Conservation (phyloP, 2,888 invertebrate genomes). For the Tuberolachnus salignus region DNA sequence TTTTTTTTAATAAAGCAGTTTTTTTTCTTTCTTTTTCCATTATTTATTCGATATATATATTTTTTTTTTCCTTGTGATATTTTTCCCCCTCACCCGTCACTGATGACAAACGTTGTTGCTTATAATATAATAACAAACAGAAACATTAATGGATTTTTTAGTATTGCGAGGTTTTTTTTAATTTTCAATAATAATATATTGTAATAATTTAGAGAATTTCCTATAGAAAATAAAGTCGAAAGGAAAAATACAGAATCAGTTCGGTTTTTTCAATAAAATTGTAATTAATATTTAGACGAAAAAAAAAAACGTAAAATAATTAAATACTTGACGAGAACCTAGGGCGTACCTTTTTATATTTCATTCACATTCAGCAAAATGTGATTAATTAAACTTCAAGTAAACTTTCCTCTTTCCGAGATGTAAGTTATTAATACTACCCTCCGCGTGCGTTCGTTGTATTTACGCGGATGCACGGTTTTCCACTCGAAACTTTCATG, state of each 20-base stretch:
- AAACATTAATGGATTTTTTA: conserved; percentile 52
- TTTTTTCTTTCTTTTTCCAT: conserved; percentile 38
- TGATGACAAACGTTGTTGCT: conserved; percentile 47
- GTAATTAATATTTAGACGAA: conserved; percentile 52
- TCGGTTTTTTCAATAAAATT: conserved; percentile 38
- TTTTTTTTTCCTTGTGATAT: conserved; percentile 8
- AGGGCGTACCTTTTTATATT: conserved; percentile 35
- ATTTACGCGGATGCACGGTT: conserved; percentile 45
- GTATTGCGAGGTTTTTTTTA: conserved; percentile 26
- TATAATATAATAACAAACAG: conserved; percentile 48
- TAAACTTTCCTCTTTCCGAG: conserved; percentile 42
- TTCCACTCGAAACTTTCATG: conserved; percentile 53
- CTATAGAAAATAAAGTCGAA: not conserved
- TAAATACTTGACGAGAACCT: conserved; percentile 32
- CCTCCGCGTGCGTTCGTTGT: conserved; percentile 31
- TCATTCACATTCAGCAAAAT: conserved; percentile 42
- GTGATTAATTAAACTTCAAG: conserved; percentile 55
- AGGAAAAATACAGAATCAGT: conserved; percentile 3
- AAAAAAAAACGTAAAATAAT: conserved; percentile 42
- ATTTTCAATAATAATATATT: conserved; percentile 46
- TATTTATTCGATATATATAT: conserved; percentile 43
- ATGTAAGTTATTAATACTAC: conserved; percentile 54
- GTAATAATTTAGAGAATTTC: conserved; percentile 27
- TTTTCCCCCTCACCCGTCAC: not conserved
- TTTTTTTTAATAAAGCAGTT: conserved; percentile 41